phyloP scores from a whole-genome alignment of 2,888 invertebrate species.

The Drosophila stalkeri region DNA sequence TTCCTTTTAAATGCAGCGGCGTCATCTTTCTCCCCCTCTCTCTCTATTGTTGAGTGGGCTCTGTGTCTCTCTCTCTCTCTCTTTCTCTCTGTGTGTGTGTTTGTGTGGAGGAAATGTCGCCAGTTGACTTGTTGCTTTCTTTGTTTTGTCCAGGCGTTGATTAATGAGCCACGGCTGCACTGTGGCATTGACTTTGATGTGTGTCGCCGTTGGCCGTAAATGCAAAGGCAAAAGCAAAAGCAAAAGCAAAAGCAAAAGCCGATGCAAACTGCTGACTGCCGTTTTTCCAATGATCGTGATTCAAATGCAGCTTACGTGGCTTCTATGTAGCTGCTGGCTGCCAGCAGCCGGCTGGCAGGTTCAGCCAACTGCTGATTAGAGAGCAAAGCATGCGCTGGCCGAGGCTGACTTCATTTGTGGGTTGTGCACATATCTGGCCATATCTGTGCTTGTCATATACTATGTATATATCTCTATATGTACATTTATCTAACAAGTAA shows the following conservation, averaged over 20 bases:
- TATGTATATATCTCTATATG: background rate
- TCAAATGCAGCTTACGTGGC: conserved; percentile 43
- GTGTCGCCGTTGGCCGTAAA: conserved; percentile 40
- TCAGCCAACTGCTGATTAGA: conserved; percentile 59
- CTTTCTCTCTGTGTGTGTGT: background rate
- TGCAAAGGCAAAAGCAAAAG: conserved; percentile 16
- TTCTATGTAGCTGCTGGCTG: conserved; percentile 6
- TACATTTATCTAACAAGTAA: background rate
- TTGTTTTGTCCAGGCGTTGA: conserved; percentile 65
- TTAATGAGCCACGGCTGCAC: conserved; percentile 66
- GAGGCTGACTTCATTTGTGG: conserved; percentile 19
- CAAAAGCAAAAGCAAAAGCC: conserved; percentile 14
- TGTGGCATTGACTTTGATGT: conserved; percentile 63
- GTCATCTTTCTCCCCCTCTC: conserved; percentile 42
- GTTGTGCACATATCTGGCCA: conserved; percentile 13
- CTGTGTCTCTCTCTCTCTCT: background rate
- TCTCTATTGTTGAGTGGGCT: too few relatives aligned
- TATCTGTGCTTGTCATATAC: conserved; percentile 2
- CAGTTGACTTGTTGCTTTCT: conserved; percentile 67
- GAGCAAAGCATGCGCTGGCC: conserved; percentile 21
- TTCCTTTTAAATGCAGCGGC: conserved; percentile 67
- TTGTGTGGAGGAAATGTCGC: conserved; percentile 69
- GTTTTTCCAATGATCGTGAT: conserved; percentile 34
- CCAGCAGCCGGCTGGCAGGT: conserved; percentile 46
- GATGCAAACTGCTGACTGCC: conserved; percentile 16